phyloP scores from a whole-genome alignment of 2,888 invertebrate species.

The Luffia ferchaultella region DNA sequence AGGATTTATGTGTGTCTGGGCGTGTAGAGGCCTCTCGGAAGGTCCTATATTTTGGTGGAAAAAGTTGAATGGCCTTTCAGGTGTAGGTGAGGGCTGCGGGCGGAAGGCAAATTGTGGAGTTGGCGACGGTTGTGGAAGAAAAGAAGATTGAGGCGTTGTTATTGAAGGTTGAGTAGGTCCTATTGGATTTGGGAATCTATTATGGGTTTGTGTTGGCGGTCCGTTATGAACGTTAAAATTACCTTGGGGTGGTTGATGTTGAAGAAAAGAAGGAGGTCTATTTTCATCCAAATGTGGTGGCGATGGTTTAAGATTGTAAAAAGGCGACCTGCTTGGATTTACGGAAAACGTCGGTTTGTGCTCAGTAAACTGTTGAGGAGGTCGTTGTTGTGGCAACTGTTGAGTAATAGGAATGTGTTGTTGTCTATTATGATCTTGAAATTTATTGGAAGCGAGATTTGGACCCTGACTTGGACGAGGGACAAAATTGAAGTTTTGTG shows the following conservation, averaged over 20 bases:
- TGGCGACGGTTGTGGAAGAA: constrained; percentile 41
- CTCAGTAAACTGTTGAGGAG: constrained; percentile 42
- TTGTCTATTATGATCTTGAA: constrained; percentile 40
- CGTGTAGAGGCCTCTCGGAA: constrained; percentile 30
- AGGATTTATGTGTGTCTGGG: constrained; percentile 41
- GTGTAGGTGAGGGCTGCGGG: constrained; percentile 38
- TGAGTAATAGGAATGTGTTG: constrained; percentile 42
- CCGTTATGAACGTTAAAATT: constrained; percentile 53
- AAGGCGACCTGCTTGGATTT: constrained; percentile 42
- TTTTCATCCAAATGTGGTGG: constrained; percentile 49
- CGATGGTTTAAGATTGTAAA: constrained; percentile 53
- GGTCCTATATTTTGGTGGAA: constrained; percentile 17
- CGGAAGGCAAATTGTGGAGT: constrained; percentile 43
- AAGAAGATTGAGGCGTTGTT: constrained; percentile 39
- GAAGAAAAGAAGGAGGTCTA: constrained; percentile 44
- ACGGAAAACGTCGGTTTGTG: constrained; percentile 36
- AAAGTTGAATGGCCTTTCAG: constrained; percentile 20
- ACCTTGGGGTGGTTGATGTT: constrained; percentile 31
- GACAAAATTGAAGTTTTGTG: constrained; percentile 36
- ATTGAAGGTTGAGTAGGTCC: constrained; percentile 17
- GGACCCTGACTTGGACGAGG: constrained; percentile 31
- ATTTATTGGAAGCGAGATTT: constrained; percentile 36
- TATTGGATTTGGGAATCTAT: constrained; percentile 21
- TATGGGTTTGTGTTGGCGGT: constrained; percentile 38
- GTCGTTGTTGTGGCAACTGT: constrained; percentile 58